These are phyloP conservation scores for Ochlodes sylvanus DNA, from an alignment of 2,888 invertebrate species.

Conservation along the genomic window DNA sequence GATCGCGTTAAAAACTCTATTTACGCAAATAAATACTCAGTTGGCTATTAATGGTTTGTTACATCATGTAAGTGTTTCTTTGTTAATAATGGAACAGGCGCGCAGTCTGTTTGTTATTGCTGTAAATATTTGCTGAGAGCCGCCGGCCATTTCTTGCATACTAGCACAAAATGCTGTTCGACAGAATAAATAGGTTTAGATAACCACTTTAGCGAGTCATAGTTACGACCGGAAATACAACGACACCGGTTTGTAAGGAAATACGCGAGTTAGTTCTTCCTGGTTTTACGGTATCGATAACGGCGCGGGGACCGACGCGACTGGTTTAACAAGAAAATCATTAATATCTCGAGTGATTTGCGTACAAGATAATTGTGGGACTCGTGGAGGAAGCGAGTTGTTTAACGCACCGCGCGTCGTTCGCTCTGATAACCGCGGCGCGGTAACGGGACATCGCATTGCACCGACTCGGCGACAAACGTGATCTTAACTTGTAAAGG, in stretches of 20 bases:
- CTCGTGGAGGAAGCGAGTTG: constrained; percentile 2
- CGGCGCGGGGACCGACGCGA: neutral
- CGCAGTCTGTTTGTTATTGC: neutral
- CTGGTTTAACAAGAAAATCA: constrained; percentile 7
- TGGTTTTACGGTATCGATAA: neutral
- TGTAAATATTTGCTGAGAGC: neutral
- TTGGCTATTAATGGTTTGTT: neutral
- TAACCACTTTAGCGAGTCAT: no score
- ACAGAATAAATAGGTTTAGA: no score
- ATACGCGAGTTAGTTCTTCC: neutral
- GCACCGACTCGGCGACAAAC: neutral
- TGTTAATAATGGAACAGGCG: neutral
- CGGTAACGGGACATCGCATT: neutral
- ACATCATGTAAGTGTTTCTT: neutral
- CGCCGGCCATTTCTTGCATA: no score
- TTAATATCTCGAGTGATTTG: constrained; percentile 8
- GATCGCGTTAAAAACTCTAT: neutral
- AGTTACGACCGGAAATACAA: neutral
- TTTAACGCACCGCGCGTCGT: constrained; percentile 6
- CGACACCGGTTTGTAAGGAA: neutral
- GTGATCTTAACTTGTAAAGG: no score
- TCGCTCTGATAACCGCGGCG: neutral
- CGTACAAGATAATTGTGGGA: constrained; percentile 13
- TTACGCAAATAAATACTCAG: neutral
- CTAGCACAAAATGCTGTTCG: no score